Base-by-base conservation (phyloP, 1,140 invertebrate species). In the Drosophila lowei region DNA sequence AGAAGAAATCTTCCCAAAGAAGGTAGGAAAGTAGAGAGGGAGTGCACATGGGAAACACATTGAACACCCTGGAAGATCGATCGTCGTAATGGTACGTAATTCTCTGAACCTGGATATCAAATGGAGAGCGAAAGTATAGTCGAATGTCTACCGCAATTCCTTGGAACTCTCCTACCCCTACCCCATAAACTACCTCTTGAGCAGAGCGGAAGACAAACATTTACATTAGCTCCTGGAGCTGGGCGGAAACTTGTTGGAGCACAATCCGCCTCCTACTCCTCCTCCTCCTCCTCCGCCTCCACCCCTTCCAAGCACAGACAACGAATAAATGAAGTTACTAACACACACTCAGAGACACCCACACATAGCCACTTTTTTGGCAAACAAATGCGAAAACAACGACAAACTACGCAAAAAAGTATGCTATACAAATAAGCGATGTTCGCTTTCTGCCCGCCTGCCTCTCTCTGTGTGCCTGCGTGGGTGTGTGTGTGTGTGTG, bases 361-460 rank as follows among this genome's bases (percentile, higher is more conserved):
- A 34, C 52, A 38, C 55, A 41, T 38, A 52, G 47, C 34, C 43
- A 66, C 53, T 58, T 65, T 54, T 67, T 75, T 59, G 71, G 72
- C 72, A 75, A 75, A 57, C 73, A 76, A 67, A 85, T 85, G 80
- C 43, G 60, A 79, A 72, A 79, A 80, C 73, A 86, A 80, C 80
- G 73, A 80, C 67, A 71, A 86, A 74, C 73, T 86, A 77, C 81
- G 81, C 81, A 80, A 86, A 86, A 85, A 85, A 81, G 79, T 78
- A 78, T 79, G 62, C 79, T 71, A 78, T 57, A 83, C 79, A 83
- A 83, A 83, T 78, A 83, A 68, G 77, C 72, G 67, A 68, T 70
- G 64, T 57, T 64, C 64, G 63, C 66, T 58, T 72, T 60, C 71
- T 74, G 42, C 50, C 30, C 47, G 54, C 43, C 34, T 62, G 38